Base-by-base conservation (phyloP, 2,888 invertebrate genomes). In the Ypsolopha scabrella region DNA sequence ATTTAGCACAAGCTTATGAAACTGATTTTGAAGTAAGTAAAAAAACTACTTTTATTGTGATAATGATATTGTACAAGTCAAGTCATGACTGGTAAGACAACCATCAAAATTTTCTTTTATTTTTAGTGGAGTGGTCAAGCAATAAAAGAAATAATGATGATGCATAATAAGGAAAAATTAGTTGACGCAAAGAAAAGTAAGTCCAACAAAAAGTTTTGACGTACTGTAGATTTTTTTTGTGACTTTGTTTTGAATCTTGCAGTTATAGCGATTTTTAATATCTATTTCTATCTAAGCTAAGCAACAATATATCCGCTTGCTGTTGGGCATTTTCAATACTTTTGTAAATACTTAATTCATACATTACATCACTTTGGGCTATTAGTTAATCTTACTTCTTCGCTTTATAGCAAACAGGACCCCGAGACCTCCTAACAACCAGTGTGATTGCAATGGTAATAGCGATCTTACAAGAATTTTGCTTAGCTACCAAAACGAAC, bases 1-100 rank as follows among this genome's bases (percentile, higher is more conserved):
- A 73, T 48, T 58, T 85, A 37, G 68, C 78, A 6, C 76, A 78
- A 58, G 73, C 76, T 6, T 83, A 85, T 52, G 82, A 83, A 67
- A 71, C 67, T 48, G 83, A 86, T 57, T 79, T 79, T 57, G 80
- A 80, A 64, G 85, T 83, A 60, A 68, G 66, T 57, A 50, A 37
- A 36, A 11, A 9, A n/a, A 49, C 24, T 3, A 24, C 4, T 24
- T 24, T 24, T 24, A 24, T 24, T 24, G 4, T 4, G 24, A 24
- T 24, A 4, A 24, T 24, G 24, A 24, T 4, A 24, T 24, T 24
- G 4, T 24, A 24, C 4, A 4, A n/a, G n/a, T n/a, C 24, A 24
- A 24, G 24, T 24, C 4, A 24, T 24, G 24, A 24, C 4, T 24
- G 24, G 24, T 24, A 3, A 24, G 24, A 24, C 4, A 24, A 24